Evolutionary conservation across 2,888 invertebrate genomes (phyloP), one percentile per base, ranked within the genome.

Genomic region (Sphaeridia pumilis): DNA sequence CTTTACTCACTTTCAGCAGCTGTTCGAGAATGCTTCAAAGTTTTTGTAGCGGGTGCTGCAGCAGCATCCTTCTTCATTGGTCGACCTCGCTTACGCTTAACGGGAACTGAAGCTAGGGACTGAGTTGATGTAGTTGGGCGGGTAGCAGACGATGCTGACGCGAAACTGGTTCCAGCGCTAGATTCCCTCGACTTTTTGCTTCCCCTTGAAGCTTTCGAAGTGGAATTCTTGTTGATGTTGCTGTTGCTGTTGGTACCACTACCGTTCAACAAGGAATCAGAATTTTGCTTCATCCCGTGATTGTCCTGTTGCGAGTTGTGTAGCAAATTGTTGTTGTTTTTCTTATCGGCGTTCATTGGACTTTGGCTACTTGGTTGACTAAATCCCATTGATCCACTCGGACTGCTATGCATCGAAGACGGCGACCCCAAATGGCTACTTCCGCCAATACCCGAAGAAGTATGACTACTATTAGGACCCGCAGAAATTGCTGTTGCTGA

Each of bases 261-360:
- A 46, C 52, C 55, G 43, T 59, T 61, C 50, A 61, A 55, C 48
- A 51, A 58, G 43, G 58, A 51, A 59, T 59, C 59, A 59, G 58
- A 59, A 55, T 57, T 52, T 31, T 52, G 49, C 47, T 50, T 57
- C 46, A 56, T 58, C 41, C 58, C 54, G 31, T 52, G 52, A 52
- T 52, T 52, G 52, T 52, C 52, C 41, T 38, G 38, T 17, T 38
- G 12, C 12, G 38, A 38, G 38, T 14, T 17, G 12, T 38, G 38
- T 38, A 17, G 17, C 5, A 20, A 38, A 17, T 38, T 38, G 38
- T 38, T 38, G 38, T 17, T 38, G 17, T 38, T 38, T 7, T 35
- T 51, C 25, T 35, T 38, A 46, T 42, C 46, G n/a, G n/a, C n/a
- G n/a, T n/a, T n/a, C n/a, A n/a, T n/a, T n/a, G n/a, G n/a, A n/a